phyloP scores from a whole-genome alignment of 2,113 vertebrate species.

The Paracanthobrama guichenoti region DNA sequence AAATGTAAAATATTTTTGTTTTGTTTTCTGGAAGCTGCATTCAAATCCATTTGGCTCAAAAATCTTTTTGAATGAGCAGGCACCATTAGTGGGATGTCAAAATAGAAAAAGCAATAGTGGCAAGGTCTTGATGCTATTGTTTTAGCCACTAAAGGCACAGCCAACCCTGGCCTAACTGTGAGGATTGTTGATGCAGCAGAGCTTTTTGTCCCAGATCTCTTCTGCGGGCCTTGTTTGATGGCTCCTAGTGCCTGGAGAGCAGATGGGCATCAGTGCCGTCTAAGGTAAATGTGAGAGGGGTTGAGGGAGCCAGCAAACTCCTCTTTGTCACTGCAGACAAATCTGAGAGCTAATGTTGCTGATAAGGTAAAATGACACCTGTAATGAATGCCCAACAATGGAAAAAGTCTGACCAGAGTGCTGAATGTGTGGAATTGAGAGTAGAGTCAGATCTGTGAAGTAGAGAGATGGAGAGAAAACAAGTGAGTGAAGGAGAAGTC shows the following conservation, averaged over 20 bases:
- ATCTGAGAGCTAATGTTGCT: conserved; percentile 36
- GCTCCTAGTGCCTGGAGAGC: conserved; percentile 1
- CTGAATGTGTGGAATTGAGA: conserved; percentile 33
- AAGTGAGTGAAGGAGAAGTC: not conserved
- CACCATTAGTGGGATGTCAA: conserved; percentile 27
- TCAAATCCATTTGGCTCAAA: too few species aligned
- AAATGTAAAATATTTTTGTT: too few species aligned
- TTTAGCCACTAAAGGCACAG: conserved; percentile 1
- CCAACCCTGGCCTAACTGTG: not conserved
- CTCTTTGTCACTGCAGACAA: conserved; percentile 38
- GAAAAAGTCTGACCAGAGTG: conserved; percentile 20
- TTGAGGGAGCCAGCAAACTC: conserved; percentile 9
- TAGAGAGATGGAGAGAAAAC: not conserved
- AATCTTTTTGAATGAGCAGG: not conserved
- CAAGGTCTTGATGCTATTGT: conserved; percentile 14
- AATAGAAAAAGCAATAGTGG: conserved; percentile 3
- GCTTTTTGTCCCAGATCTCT: conserved; percentile 28
- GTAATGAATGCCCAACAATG: conserved; percentile 30
- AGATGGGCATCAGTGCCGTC: conserved; percentile 32
- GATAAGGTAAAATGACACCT: conserved; percentile 50
- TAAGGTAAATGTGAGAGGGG: conserved; percentile 33
- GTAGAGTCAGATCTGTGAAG: not conserved
- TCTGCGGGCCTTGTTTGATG: conserved; percentile 10
- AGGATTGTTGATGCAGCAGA: conserved; percentile 23
- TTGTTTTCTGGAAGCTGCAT: too few species aligned